Evolutionary conservation across 2,888 invertebrate genomes (phyloP).

Genomic region (Drosophila neutralis): DNA sequence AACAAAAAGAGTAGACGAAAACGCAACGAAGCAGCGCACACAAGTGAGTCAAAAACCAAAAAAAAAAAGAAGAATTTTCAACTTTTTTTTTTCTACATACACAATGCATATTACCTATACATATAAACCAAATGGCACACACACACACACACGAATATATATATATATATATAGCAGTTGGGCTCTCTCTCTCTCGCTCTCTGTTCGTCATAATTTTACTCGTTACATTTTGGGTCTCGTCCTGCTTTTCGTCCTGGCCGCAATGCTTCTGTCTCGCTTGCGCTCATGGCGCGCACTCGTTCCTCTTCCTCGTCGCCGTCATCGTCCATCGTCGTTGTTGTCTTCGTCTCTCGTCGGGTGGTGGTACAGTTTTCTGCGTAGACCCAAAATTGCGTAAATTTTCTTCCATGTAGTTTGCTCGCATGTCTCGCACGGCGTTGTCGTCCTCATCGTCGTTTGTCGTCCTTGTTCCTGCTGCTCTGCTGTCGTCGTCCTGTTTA

Average conservation of each 20-base stretch:
- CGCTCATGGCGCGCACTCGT: constrained; percentile 71
- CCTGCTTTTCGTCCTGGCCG: constrained; percentile 31
- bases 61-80: constrained; percentile 38
- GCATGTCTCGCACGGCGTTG: constrained; percentile 74
- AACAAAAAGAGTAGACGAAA: constrained; percentile 23
- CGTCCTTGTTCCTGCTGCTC: constrained; percentile 36
- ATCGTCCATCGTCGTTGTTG: constrained; percentile 30
- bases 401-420: constrained; percentile 68
- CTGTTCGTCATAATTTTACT: constrained; percentile 37
- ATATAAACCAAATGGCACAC: constrained; percentile 43
- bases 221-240: constrained; percentile 61
- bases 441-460: constrained; percentile 47
- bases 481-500: constrained; percentile 28
- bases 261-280: constrained; percentile 36
- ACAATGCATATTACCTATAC: constrained; percentile 21
- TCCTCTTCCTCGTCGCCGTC: constrained; percentile 38
- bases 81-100: constrained; percentile 64
- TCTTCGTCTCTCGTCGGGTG: constrained; percentile 49
- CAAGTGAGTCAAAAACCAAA: constrained; percentile 67
- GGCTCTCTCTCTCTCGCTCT: constrained; percentile 19
- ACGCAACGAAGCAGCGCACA: constrained; percentile 64
- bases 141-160: constrained; percentile 28
- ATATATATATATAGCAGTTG: constrained; percentile 18
- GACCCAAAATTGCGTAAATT: constrained; percentile 80
- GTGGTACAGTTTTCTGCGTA: constrained; percentile 80